phyloP scores from a whole-genome alignment of 2,797 vertebrate genomes.

The Lateolabrax maculatus region DNA sequence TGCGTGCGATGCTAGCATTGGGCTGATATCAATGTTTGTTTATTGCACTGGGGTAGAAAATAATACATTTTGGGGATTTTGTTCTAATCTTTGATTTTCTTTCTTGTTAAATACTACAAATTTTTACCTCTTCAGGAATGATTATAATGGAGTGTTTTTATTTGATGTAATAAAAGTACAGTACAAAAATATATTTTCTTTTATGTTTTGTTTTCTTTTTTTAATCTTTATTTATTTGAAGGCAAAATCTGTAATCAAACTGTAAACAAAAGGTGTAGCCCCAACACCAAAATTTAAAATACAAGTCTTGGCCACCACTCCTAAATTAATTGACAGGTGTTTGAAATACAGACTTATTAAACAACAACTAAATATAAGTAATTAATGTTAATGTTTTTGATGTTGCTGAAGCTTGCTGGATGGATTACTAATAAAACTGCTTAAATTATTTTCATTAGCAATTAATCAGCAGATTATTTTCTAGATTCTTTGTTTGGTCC shows the following conservation, averaged over 20 bases:
- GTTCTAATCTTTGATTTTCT: neutral
- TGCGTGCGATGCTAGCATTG: too few species aligned
- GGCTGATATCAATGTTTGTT: too few species aligned
- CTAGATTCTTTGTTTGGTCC: neutral
- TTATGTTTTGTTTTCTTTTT: neutral
- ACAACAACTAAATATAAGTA: too few species aligned
- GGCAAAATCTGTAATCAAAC: neutral
- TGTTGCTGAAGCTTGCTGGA: too few species aligned
- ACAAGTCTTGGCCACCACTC: too few species aligned
- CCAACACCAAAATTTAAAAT: too few species aligned
- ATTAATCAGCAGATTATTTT: neutral
- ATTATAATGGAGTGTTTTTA: neutral
- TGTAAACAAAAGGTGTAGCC: too few species aligned
- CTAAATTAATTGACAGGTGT: too few species aligned
- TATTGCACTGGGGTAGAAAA: neutral
- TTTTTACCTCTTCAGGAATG: neutral
- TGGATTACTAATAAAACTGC: too few species aligned
- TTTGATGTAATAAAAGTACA: neutral
- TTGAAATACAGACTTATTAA: too few species aligned
- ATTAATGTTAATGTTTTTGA: too few species aligned
- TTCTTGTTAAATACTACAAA: neutral
- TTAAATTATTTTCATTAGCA: neutral
- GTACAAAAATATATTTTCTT: neutral
- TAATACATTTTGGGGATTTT: neutral
- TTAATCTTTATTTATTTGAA: neutral